Base-by-base conservation (phyloP, 2,888 invertebrate species). In the Melanostoma scalare region DNA sequence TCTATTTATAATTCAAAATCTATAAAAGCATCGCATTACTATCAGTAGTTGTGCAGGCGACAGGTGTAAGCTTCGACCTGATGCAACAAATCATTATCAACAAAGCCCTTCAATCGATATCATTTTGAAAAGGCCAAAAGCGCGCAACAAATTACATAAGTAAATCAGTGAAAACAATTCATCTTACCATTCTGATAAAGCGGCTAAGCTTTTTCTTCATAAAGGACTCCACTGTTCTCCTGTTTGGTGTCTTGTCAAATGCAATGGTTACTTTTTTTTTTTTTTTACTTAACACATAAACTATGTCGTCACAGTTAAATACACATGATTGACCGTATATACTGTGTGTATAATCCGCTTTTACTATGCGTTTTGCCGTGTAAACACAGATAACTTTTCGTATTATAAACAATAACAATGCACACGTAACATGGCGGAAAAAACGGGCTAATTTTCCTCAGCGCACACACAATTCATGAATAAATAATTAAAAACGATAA, bases 181-280 rank as follows among this genome's bases (percentile, higher is more conserved):
- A 58, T 31, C 50, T 84, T 84, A 86, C 86, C 86, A 85, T 86
- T 68, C 58, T 85, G 72, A 85, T 78, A 79, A 86, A 76, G 52
- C 86, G 85, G 84, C 85, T 76, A 31, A 86, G 71, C 52, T 86
- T 86, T 69, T 86, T 86, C 63, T 85, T 85, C 86, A 86, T 85
- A 63, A 76, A 85, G 76, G 81, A 80, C 76, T 80, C 79, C 72
- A 79, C 79, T 63, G 65, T 84, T 74, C 48, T 63, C 63, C 63
- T 50, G 52, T 50, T 38, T n/a, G 46, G 55, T 65, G 20, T 20
- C 35, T 42, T 35, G 6, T n/a, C 20, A 35, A 2, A 65, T 44
- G 10, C 20, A 4, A 44, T 44, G n/a, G 10, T 31, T 42, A n/a
- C 2, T 10, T 1, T 46, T 63, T 48, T 48, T 48, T 63, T 10